Base-by-base conservation (phyloP, 2,797 vertebrate genomes). In the Molossus alvarezi region DNA sequence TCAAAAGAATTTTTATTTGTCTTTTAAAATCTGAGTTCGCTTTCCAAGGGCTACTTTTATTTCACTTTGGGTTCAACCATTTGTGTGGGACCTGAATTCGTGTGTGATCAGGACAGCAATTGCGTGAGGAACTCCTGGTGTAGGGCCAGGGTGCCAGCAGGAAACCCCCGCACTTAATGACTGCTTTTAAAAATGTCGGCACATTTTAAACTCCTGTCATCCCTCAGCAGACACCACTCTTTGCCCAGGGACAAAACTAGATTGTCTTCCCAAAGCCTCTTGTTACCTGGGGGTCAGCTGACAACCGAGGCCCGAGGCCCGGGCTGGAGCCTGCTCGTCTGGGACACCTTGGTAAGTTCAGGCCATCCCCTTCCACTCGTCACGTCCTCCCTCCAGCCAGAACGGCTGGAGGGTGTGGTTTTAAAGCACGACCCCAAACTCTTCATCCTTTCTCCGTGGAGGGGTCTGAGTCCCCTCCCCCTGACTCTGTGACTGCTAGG, bases 321-420 rank as follows among this genome's bases (percentile, higher is more conserved):
- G 60, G 29, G 21, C 4, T 33, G 82, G 20, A 53, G 6, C 2
- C 5, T 62, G 58, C 15, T 58, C 20, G 37, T 11, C 15, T 1
- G 2, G 37, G 53, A 62, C 6, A 1, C 41, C 33, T 37, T 29
- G 53, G 51, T 33, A 6, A 33, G 73, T 23, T 13, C 1, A 14
- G 9, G n/a, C 14, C 10, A 25, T 6, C 9, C 1, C 5, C 15
- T n/a, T 9, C 27, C 8, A 0, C 3, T 2, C 11, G 12, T 45
- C 3, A 2, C 15, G 15, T 9, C 27, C 6, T 69, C 17, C 23
- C 14, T 81, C 21, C 45, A 17, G 13, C 18, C 25, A 4, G 4
- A 55, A 20, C 4, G 51, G 64, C 15, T 20, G 9, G 51, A 53
- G 51, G 51, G 18, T 57, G 55, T 57, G 55, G 15, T 57, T 57